phyloP scores from a whole-genome alignment of 1,140 invertebrate genomes.

The Lamellibrachia luymesi region DNA sequence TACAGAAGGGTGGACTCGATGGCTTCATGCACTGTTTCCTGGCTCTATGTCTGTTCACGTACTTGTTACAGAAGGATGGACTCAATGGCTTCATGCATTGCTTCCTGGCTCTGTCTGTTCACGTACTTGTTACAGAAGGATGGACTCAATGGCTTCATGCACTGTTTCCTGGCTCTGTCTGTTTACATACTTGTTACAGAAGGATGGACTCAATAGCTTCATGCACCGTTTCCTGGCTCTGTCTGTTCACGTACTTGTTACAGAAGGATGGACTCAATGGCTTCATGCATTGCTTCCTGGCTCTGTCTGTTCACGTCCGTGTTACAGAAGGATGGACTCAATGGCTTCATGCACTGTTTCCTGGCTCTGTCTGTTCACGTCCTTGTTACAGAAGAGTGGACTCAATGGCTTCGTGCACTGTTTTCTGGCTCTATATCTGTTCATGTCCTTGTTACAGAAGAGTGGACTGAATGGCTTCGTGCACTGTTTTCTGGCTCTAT shows the following conservation, averaged over 20 bases:
- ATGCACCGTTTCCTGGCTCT: neutral
- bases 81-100: slow-evolving; percentile 85
- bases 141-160: too few species aligned
- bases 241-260: slow-evolving; percentile 20
- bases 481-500: neutral
- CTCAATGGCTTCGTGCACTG: neutral
- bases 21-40: too few species aligned
- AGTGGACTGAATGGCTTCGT: neutral
- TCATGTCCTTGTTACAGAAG: neutral
- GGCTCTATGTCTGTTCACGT: too few species aligned
- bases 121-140: neutral
- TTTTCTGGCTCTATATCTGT: neutral
- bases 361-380: neutral
- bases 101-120: too few species aligned
- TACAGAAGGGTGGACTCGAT: too few species aligned
- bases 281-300: neutral
- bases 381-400: neutral
- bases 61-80: slow-evolving; percentile 60
- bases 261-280: neutral
- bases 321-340: neutral
- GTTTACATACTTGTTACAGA: neutral
- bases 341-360: neutral
- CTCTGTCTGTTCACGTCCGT: neutral
- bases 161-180: too few species aligned
- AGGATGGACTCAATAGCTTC: neutral